Percentiles rank a stretch among this genome's conserved stretches.
phyloP scores from a whole-genome alignment of 35 echinoderm and acorn worm genomes.

The Strongylocentrotus purpuratus region DNA sequence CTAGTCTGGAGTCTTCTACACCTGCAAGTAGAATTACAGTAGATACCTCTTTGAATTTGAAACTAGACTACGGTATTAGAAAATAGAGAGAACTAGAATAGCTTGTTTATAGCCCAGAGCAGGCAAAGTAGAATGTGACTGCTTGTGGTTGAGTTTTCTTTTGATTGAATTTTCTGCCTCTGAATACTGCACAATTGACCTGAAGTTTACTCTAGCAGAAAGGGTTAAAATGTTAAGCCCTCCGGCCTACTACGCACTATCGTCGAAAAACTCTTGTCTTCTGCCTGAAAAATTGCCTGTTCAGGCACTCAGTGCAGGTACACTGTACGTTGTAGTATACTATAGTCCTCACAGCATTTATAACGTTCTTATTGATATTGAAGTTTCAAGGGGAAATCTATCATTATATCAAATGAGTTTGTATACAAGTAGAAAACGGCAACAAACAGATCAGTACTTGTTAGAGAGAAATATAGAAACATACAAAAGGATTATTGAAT shows the following conservation, averaged over 20 bases:
- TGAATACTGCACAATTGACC: constrained; percentile 10
- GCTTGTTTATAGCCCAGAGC: background rate
- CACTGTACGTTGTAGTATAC: background rate
- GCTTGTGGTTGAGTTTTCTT: background rate
- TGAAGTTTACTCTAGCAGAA: constrained; percentile 6
- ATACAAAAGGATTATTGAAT: no score
- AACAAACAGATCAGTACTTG: no score
- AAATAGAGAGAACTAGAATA: background rate
- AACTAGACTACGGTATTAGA: background rate
- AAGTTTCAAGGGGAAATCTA: background rate
- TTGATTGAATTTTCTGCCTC: background rate
- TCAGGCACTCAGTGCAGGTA: no score
- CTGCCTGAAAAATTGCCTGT: background rate
- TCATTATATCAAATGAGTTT: no score
- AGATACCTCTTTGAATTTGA: background rate
- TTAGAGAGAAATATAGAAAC: no score
- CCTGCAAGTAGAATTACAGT: background rate
- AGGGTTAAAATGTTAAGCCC: constrained; percentile 36
- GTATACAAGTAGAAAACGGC: no score
- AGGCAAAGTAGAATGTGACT: background rate
- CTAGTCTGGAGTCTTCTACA: background rate
- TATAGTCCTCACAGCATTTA: no score
- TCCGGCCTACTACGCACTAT: background rate
- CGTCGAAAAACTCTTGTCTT: background rate
- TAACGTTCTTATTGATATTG: background rate